Evolutionary conservation across 2,797 vertebrate genomes (phyloP), one percentile per base, ranked within the genome.

Genomic region (Cossypha polioptera): DNA sequence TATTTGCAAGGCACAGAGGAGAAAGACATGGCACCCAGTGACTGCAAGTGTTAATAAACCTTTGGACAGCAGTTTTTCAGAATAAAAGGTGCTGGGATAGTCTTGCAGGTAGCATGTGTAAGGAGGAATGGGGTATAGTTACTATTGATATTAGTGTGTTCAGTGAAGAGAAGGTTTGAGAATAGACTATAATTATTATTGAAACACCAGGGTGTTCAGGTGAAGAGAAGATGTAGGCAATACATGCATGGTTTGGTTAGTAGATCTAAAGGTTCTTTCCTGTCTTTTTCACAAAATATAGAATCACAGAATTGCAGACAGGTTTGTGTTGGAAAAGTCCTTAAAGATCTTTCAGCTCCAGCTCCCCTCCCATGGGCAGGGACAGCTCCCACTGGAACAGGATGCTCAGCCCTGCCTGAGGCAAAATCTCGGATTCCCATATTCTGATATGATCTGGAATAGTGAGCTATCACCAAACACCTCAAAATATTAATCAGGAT

Each of bases 51-150:
- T 47, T 50, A 42, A 53, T 29, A 58, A 45, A 35, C 1, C 11
- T 66, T 79, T 53, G 51, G 24, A 13, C 3, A 47, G 6, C 8
- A 6, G 16, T 33, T 29, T 54, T 24, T 16, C 57, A 62, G 20
- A 66, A 42, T 36, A 45, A 54, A 86, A 55, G 3, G 0, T 28
- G 2, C 24, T 45, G 9, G 6, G 25, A 13, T 50, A 16, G 4
- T 66, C 11, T 59, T 57, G 19, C 15, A 38, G 13, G 13, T 17
- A 17, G 9, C 3, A 42, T 26, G 8, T 21, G 2, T 5, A 65
- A 47, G 1, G 3, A 55, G 1, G 5, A 68, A 26, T 15, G 18
- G 4, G 17, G 3, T 38, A 11, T 3, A 38, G 47, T 26, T 36
- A 22, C 12, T 33, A 5, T 2, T 24, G 66, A 24, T 38, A 8